These are phyloP conservation scores for Monarcha castaneiventris DNA, from an alignment of 2,113 vertebrate genomes.

Conservation along the genomic window DNA sequence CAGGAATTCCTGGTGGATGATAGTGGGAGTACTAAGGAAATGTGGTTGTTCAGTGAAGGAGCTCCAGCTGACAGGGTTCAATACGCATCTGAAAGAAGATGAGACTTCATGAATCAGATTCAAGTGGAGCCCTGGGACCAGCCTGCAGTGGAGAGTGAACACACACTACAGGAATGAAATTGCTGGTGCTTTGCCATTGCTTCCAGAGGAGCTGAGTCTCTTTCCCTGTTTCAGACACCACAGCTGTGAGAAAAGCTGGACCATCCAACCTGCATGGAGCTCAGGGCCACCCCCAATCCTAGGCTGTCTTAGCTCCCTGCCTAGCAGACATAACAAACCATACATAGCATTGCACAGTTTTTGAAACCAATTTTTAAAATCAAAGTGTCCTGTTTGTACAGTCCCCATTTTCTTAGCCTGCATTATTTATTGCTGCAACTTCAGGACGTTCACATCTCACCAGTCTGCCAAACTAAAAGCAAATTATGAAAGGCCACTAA, in stretches of 20 bases:
- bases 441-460: neutral
- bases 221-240: neutral
- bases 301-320: neutral
- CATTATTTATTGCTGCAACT: neutral
- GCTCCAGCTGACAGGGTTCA: neutral
- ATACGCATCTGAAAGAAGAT: neutral
- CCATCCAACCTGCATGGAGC: neutral
- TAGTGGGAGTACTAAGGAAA: neutral
- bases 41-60: neutral
- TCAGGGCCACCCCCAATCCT: neutral
- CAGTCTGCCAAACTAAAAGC: neutral
- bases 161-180: neutral
- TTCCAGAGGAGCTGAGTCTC: neutral
- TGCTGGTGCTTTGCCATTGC: neutral
- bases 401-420: neutral
- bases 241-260: neutral
- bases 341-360: neutral
- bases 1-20: neutral
- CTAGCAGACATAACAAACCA: neutral
- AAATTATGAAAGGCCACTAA: neutral
- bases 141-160: neutral
- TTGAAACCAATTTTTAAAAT: neutral
- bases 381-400: neutral
- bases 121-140: neutral
- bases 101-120: neutral